Percentiles rank a stretch among this genome's conserved stretches.
These are phyloP conservation scores for Limosa lapponica DNA, from an alignment of 2,797 vertebrate genomes.

Conservation along the genomic window DNA sequence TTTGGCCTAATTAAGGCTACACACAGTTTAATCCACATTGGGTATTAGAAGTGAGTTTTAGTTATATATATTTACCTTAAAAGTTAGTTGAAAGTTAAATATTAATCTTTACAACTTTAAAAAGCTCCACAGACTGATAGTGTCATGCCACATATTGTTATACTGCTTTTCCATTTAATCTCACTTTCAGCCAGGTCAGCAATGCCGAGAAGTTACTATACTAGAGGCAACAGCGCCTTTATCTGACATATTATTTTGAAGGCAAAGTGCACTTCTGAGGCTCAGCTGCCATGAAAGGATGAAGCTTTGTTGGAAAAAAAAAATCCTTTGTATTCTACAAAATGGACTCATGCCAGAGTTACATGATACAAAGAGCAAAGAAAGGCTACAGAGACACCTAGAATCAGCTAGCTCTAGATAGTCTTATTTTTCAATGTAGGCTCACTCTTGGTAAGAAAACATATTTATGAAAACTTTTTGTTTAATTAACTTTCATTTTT, in stretches of 20 bases:
- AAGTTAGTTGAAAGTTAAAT: constrained; percentile 34
- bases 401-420: background rate
- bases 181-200: constrained; percentile 38
- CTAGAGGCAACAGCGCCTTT: background rate
- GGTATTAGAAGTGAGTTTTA: background rate
- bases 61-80: background rate
- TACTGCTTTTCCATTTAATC: constrained; percentile 5
- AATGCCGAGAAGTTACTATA: background rate
- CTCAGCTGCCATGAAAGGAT: background rate
- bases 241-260: constrained; percentile 3
- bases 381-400: background rate
- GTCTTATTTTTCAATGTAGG: background rate
- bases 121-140: background rate
- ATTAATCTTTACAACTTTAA: constrained; percentile 59
- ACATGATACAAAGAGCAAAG: background rate
- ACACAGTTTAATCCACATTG: background rate
- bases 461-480: background rate
- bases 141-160: background rate
- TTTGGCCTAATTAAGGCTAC: background rate
- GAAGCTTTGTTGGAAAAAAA: background rate
- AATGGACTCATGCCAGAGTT: background rate
- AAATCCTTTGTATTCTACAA: background rate
- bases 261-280: constrained; percentile 17
- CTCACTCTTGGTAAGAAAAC: background rate
- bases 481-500: background rate